A percentile compares a stretch with the other conserved stretches of the same genome.
These are phyloP conservation scores for Petrolisthes cinctipes DNA, from an alignment of 2,888 invertebrate species.

Conservation along the genomic window DNA sequence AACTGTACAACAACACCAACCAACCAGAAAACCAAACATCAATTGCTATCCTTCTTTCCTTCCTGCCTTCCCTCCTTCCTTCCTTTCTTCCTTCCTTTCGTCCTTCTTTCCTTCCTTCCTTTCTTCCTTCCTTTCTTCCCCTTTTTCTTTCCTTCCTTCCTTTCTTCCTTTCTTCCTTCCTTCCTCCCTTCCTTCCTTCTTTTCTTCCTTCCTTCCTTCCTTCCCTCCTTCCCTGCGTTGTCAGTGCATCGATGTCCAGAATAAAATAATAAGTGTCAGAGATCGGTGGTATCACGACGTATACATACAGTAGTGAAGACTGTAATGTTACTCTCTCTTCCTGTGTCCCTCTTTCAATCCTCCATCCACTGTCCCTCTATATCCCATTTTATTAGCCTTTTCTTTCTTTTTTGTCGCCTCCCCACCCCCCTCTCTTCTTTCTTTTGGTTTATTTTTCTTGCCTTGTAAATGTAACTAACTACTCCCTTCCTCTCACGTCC, in stretches of 20 bases:
- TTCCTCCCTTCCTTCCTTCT: neutral
- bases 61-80: neutral
- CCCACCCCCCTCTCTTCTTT: too few relatives aligned
- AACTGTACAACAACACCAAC: too few relatives aligned
- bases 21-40: too few relatives aligned
- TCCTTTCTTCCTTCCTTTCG: neutral
- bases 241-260: too few relatives aligned
- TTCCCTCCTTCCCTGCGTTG: too few relatives aligned
- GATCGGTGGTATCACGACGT: neutral
- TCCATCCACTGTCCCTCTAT: neutral
- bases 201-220: too few relatives aligned
- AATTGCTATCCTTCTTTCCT: slow-evolving; percentile 2
- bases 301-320: neutral
- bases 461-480: neutral
- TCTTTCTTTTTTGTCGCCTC: neutral
- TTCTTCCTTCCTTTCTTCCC: too few relatives aligned
- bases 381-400: neutral
- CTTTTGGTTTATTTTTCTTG: neutral
- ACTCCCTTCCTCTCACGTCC: neutral
- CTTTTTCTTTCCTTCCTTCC: neutral
- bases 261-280: too few relatives aligned
- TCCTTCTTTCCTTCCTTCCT: too few relatives aligned
- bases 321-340: neutral
- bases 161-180: neutral
- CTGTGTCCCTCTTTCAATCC: slow-evolving; percentile 14